These are phyloP conservation scores for Papilio protenor DNA, from an alignment of 2,888 invertebrate species.

Conservation along the genomic window DNA sequence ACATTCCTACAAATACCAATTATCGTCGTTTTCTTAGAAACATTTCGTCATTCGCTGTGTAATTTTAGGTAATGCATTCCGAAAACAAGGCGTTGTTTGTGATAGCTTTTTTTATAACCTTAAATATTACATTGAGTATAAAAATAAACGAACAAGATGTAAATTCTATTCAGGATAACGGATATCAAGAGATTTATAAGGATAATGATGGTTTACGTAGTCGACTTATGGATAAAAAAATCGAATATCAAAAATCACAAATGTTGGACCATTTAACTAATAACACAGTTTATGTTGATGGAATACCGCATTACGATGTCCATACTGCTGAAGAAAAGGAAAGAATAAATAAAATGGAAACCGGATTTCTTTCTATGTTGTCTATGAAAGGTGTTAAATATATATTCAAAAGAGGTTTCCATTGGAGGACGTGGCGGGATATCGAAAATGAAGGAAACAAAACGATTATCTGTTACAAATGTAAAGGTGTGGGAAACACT, in stretches of 20 bases:
- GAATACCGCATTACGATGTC: constrained; percentile 55
- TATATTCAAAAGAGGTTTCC: constrained; percentile 62
- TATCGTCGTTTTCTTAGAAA: constrained; percentile 25
- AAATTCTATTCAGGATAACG: constrained; percentile 41
- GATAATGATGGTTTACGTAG: constrained; percentile 46
- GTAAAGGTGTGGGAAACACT: constrained; percentile 52
- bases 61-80: constrained; percentile 33
- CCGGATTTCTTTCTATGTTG: constrained; percentile 57
- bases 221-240: constrained; percentile 51
- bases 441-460: constrained; percentile 51
- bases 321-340: constrained; percentile 42
- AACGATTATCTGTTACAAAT: constrained; percentile 60
- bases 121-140: constrained; percentile 9
- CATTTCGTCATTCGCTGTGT: constrained; percentile 5
- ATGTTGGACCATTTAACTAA: constrained; percentile 48
- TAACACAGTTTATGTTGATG: constrained; percentile 55
- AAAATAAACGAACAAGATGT: background rate
- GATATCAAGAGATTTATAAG: constrained; percentile 29
- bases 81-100: constrained; percentile 2
- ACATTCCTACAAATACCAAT: constrained; percentile 25
- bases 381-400: constrained; percentile 63
- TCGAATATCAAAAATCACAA: constrained; percentile 46
- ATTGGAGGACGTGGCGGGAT: constrained; percentile 71
- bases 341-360: constrained; percentile 54
- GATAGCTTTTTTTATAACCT: background rate